These are phyloP conservation scores for Acanthochromis polyacanthus DNA, from an alignment of 2,113 vertebrate genomes.

Conservation along the genomic window DNA sequence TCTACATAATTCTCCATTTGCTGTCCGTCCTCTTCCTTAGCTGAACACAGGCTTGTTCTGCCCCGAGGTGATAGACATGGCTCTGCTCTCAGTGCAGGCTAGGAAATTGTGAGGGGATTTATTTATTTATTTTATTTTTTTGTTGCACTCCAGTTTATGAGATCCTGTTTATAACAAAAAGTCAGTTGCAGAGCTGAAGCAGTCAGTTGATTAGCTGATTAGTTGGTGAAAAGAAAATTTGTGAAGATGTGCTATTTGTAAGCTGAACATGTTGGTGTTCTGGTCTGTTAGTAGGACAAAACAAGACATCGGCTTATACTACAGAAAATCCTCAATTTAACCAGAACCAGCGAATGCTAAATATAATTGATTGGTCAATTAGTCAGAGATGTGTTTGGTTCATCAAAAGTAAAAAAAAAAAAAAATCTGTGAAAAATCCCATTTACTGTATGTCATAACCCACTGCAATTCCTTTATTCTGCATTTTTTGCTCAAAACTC, in stretches of 20 bases:
- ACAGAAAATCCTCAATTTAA: no score
- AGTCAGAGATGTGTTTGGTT: background rate
- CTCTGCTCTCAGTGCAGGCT: conserved; percentile 22
- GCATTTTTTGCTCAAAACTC: no score
- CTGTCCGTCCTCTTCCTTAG: conserved; percentile 43
- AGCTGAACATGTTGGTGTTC: background rate
- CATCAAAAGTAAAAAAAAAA: no score
- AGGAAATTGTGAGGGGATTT: conserved; percentile 16
- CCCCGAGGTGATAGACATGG: conserved; percentile 47
- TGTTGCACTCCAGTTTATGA: conserved; percentile 6
- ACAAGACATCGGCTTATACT: background rate
- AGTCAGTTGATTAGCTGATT: conserved; percentile 3
- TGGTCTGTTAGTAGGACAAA: background rate
- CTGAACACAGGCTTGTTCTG: conserved; percentile 40
- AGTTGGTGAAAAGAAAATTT: conserved; percentile 7
- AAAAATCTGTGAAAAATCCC: no score
- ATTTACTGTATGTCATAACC: no score
- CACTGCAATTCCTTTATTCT: no score
- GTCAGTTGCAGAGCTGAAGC: background rate
- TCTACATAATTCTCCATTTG: conserved; percentile 59
- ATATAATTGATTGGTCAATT: background rate
- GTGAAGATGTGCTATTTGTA: background rate
- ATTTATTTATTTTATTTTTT: conserved; percentile 32
- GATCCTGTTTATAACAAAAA: background rate
- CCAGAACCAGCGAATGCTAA: background rate